Percentiles rank a stretch among this genome's conserved stretches.
These are phyloP conservation scores for Pristis pectinata DNA, from an alignment of 2,797 vertebrate species.

Conservation along the genomic window DNA sequence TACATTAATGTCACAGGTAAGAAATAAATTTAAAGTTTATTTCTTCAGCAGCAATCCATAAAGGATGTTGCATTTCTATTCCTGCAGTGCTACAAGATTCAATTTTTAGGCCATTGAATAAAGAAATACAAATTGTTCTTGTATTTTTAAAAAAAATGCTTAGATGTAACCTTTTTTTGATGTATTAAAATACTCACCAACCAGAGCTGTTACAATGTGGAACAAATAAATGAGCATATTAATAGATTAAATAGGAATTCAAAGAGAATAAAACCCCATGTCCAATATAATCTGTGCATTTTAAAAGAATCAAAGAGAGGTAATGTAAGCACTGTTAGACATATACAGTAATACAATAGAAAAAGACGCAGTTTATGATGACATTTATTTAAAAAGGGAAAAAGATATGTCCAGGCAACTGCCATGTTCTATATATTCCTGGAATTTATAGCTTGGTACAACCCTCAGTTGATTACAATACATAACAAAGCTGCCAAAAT, in stretches of 20 bases:
- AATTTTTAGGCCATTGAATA: neutral
- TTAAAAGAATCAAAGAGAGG: too few species aligned
- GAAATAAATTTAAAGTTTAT: neutral
- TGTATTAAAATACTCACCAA: neutral
- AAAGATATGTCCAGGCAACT: neutral
- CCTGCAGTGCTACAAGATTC: too few species aligned
- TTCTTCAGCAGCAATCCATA: neutral
- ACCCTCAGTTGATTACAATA: neutral
- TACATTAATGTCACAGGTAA: slow-evolving; percentile 29
- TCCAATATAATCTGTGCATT: too few species aligned
- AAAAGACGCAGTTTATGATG: too few species aligned
- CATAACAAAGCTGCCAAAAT: neutral
- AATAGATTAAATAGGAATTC: neutral
- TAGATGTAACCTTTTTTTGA: neutral
- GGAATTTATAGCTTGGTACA: neutral
- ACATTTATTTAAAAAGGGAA: too few species aligned
- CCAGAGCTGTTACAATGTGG: neutral
- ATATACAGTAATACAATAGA: too few species aligned
- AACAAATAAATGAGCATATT: neutral
- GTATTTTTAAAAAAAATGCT: neutral
- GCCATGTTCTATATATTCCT: neutral
- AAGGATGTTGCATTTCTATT: too few species aligned
- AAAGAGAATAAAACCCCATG: neutral
- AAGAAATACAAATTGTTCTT: neutral
- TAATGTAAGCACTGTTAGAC: too few species aligned